Conservation (phyloP, 2,888 invertebrate genomes). For the Saturnia japonica region DNA sequence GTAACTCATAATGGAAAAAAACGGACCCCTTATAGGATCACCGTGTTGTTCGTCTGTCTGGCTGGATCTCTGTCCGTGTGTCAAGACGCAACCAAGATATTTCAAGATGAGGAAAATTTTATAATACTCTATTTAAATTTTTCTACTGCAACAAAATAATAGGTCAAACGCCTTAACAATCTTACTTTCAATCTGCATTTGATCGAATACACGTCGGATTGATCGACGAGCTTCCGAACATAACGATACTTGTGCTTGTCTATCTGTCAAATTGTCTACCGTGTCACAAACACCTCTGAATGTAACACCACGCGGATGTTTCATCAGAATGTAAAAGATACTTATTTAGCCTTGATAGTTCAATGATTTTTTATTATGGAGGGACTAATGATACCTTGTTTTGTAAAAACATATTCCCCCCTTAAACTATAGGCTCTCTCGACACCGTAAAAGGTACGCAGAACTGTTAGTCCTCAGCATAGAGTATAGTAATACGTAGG, state of each 20-base stretch:
- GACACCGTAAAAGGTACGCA: too few relatives aligned
- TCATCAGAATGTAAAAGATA: neutral
- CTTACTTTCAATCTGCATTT: conserved; percentile 42
- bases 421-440: neutral
- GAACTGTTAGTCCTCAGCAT: too few relatives aligned
- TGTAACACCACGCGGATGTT: conserved; percentile 4
- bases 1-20: too few relatives aligned
- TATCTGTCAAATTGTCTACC: conserved; percentile 58
- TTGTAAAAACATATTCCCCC: neutral
- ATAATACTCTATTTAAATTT: neutral
- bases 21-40: too few relatives aligned
- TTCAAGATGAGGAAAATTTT: neutral
- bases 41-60: too few relatives aligned
- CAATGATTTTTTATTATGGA: neutral
- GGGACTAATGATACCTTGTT: neutral
- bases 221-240: conserved; percentile 73
- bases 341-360: conserved; percentile 10
- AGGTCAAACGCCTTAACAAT: conserved; percentile 34
- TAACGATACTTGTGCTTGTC: conserved; percentile 53
- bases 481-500: too few relatives aligned
- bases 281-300: conserved; percentile 27
- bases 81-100: neutral
- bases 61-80: too few relatives aligned
- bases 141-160: conserved; percentile 23
- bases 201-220: conserved; percentile 65